Base-by-base conservation (phyloP, 2,797 vertebrate genomes). In the Protonibea diacanthus region DNA sequence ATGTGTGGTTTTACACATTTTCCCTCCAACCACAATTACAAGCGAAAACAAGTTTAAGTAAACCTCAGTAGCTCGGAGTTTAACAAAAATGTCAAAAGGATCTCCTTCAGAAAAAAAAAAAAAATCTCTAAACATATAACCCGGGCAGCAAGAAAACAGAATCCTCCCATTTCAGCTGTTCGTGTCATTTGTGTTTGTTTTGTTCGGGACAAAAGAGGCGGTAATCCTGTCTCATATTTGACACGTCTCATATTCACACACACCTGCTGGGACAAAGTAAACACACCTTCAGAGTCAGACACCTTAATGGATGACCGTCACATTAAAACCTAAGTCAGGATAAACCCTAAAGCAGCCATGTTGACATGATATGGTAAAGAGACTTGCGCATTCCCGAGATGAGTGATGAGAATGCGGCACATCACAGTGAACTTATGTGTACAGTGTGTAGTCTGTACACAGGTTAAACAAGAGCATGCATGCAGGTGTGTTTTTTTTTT, bases 201-300 rank as follows among this genome's bases (percentile, higher is more conserved):
- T 89, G 83, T 85, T 86, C 66, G 76, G 87, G 79, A 93, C 91
- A 94, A 93, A 92, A 87, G 89, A 79, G 45, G 65, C 69, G 12
- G 83, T 89, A 90, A 94, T 87, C 90, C 90, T 4, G 71, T 71
- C 69, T 93, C 90, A 91, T 93, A 92, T 94, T 94, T 93, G 92
- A 87, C 82, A 71, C 82, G 86, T 90, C 88, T 94, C 91, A 89
- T 93, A 93, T 92, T 93, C 93, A 92, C 91, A 90, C 89, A 90
- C 93, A 94, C 93, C 93, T 91, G 92, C 89, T 65, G 87, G 82
- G 74, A 76, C 85, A 92, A 80, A 92, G 87, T 88, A 92, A 95
- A 94, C 91, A 93, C 90, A 56, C 78, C 81, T 79, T 89, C 86
- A 76, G 86, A 86, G 85, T 76, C 87, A 92, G 88, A 92, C 86